These are phyloP conservation scores for Nyctibius bracteatus DNA, from an alignment of 2,113 vertebrate species.

Conservation along the genomic window DNA sequence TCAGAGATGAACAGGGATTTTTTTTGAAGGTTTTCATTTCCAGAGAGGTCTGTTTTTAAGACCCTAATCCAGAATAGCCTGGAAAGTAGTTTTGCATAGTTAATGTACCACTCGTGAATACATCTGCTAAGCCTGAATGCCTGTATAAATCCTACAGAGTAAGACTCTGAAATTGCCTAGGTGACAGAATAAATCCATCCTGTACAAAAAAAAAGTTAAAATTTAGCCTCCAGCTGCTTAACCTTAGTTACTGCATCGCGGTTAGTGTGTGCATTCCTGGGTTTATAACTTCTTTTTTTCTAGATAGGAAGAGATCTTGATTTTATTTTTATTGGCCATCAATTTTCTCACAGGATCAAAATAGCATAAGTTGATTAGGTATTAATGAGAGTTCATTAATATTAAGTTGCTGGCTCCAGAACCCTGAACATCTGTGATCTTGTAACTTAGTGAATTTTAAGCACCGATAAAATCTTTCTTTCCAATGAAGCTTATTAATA, in stretches of 20 bases:
- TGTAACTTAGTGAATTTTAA: neutral
- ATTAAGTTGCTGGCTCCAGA: neutral
- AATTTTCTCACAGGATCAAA: slow-evolving; percentile 19
- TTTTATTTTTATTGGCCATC: slow-evolving; percentile 39
- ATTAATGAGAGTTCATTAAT: slow-evolving; percentile 16
- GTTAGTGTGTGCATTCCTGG: neutral
- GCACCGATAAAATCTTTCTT: neutral
- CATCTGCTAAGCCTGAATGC: slow-evolving; percentile 5
- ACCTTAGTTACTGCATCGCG: neutral
- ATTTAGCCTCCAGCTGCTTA: slow-evolving; percentile 33
- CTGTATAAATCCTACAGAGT: slow-evolving; percentile 3
- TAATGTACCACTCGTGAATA: neutral
- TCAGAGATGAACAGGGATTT: neutral
- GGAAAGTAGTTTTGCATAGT: slow-evolving; percentile 10
- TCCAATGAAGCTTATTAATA: neutral
- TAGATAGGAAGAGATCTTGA: neutral
- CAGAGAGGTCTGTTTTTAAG: slow-evolving; percentile 2
- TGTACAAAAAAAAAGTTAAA: neutral
- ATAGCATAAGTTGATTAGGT: neutral
- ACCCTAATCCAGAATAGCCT: neutral
- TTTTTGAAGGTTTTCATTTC: neutral
- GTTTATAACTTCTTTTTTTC: neutral
- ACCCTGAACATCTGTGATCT: neutral
- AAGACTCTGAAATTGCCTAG: neutral
- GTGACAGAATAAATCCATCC: neutral